These are phyloP conservation scores for Pantherophis guttatus DNA, from an alignment of 2,113 vertebrate genomes.

Conservation along the genomic window DNA sequence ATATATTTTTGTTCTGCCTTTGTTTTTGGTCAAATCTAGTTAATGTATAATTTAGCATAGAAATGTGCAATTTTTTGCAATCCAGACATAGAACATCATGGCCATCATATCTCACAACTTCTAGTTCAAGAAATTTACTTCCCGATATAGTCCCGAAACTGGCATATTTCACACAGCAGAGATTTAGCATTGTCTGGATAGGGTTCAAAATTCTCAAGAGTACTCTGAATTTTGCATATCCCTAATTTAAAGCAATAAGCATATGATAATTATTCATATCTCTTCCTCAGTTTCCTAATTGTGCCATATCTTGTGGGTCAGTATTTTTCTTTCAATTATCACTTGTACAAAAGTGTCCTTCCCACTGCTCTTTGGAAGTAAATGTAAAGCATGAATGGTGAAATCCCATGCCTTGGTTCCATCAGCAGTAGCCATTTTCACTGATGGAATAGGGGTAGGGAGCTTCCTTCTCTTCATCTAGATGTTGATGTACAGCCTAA, in stretches of 20 bases:
- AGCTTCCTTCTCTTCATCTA: not conserved
- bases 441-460: not conserved
- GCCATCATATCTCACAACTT: not conserved
- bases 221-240: not conserved
- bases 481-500: not conserved
- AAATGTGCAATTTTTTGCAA: not conserved
- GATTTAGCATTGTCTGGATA: not conserved
- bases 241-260: not conserved
- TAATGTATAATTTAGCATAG: not conserved
- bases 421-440: not conserved
- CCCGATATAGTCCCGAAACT: not conserved
- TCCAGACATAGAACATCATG: not conserved
- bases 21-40: not conserved
- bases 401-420: not conserved
- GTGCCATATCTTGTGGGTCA: not conserved
- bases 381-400: not conserved
- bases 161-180: not conserved
- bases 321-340: not conserved
- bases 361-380: not conserved
- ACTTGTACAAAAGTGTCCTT: not conserved
- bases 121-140: not conserved
- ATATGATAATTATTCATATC: not conserved
- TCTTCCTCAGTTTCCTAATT: not conserved
- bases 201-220: not conserved
- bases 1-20: not conserved